A percentile compares a stretch with the other conserved stretches of the same genome.
phyloP scores from a whole-genome alignment of 2,113 vertebrate genomes.

The Vulpes ferrilata region DNA sequence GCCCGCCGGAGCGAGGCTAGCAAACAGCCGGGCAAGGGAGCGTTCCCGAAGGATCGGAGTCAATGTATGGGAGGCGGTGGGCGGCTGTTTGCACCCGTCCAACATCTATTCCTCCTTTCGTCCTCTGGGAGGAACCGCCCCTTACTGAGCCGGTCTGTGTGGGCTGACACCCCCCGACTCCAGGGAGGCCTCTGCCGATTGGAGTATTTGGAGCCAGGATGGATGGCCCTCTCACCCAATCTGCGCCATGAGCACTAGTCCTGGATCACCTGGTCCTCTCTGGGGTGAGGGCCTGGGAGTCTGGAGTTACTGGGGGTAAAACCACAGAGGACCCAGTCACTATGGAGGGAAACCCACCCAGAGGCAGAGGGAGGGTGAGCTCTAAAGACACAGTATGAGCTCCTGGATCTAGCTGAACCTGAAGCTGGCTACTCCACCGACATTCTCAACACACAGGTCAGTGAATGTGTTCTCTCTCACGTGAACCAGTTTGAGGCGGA shows the following conservation, averaged over 20 bases:
- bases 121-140: not conserved
- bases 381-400: not conserved
- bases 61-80: rapidly evolving
- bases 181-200: not conserved
- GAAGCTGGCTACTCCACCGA: rapidly evolving
- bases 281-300: too few species aligned
- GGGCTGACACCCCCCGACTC: not conserved
- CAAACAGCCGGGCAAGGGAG: not conserved
- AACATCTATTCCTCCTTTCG: not conserved
- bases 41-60: not conserved
- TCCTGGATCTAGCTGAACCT: not conserved
- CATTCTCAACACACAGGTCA: not conserved
- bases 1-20: not conserved
- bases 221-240: not conserved
- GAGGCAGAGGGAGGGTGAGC: not conserved
- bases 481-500: not conserved
- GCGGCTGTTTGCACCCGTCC: not conserved
- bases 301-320: not conserved
- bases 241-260: not conserved
- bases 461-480: not conserved
- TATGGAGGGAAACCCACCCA: not conserved
- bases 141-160: not conserved
- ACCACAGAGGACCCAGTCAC: not conserved
- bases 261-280: not conserved
- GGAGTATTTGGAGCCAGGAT: not conserved